These are phyloP conservation scores for Xenus cinereus DNA, from an alignment of 2,113 vertebrate genomes.

Conservation along the genomic window DNA sequence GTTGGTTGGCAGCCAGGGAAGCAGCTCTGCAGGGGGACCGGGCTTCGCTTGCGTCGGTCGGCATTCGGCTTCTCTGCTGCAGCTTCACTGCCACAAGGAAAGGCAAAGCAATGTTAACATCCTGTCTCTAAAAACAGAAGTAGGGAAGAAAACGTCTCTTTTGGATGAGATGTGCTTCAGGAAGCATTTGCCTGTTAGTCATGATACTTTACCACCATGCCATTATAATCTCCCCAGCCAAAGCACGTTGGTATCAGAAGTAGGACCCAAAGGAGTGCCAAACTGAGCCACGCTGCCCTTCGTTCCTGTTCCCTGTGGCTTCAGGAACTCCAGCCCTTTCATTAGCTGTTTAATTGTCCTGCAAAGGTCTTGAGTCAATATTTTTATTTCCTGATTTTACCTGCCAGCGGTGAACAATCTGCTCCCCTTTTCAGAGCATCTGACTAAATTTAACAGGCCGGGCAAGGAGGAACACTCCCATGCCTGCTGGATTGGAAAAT, in stretches of 20 bases:
- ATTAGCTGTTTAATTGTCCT: constrained; percentile 73
- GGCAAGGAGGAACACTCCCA: constrained; percentile 30
- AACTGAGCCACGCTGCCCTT: not conserved
- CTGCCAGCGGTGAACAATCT: constrained; percentile 62
- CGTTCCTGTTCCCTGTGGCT: constrained; percentile 55
- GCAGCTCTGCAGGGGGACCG: not conserved
- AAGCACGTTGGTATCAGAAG: not conserved
- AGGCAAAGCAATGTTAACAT: not conserved
- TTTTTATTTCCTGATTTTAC: constrained; percentile 77
- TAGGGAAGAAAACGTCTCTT: not conserved
- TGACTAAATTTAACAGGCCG: constrained; percentile 68
- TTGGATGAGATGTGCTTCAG: not conserved
- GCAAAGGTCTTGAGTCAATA: constrained; percentile 74
- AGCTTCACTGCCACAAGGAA: not conserved
- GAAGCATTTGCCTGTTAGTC: not conserved
- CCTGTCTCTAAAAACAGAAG: not conserved
- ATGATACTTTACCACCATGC: not conserved
- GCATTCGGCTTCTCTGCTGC: not conserved
- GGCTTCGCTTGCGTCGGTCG: not conserved
- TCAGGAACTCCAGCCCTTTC: constrained; percentile 64
- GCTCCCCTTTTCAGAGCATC: constrained; percentile 57
- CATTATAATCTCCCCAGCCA: not conserved
- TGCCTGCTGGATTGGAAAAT: constrained; percentile 28
- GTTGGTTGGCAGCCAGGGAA: not conserved
- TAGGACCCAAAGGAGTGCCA: not conserved